A percentile compares a stretch with the other conserved stretches of the same genome.
phyloP scores from a whole-genome alignment of 2,888 invertebrate genomes.

The Euzophera pinguis region DNA sequence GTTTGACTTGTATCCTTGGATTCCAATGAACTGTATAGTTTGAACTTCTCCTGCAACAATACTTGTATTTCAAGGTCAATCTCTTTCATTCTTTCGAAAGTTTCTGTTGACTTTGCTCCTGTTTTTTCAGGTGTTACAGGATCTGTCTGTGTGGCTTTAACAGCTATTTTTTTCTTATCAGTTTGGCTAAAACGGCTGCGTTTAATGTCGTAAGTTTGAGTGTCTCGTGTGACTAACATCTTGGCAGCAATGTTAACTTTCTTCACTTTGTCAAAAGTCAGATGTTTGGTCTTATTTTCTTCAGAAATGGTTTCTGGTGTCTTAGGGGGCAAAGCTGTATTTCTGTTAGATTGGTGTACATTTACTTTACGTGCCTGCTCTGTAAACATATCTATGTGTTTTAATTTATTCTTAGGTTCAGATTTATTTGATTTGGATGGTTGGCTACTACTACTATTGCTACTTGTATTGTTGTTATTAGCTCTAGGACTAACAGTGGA shows the following conservation, averaged over 20 bases:
- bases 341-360: conserved; percentile 53
- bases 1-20: conserved; percentile 48
- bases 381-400: conserved; percentile 63
- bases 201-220: conserved; percentile 43
- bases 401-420: conserved; percentile 55
- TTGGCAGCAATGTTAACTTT: conserved; percentile 31
- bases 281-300: conserved; percentile 33
- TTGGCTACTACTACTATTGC: conserved; percentile 26
- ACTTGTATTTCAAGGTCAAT: conserved; percentile 81
- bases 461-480: conserved; percentile 29
- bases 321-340: conserved; percentile 40
- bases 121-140: conserved; percentile 29
- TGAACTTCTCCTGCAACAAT: conserved; percentile 78
- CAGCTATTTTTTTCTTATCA: conserved; percentile 32
- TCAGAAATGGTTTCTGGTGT: conserved; percentile 32
- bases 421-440: conserved; percentile 49
- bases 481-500: conserved; percentile 51
- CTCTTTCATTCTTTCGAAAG: conserved; percentile 79
- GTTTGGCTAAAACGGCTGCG: conserved; percentile 44
- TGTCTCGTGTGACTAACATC: conserved; percentile 42
- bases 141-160: conserved; percentile 52
- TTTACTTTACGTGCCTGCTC: conserved; percentile 50
- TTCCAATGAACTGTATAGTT: conserved; percentile 75
- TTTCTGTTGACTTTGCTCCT: conserved; percentile 39
- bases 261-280: conserved; percentile 29